Evolutionary conservation across 2,797 vertebrate genomes (phyloP).

Genomic region (Notolepis coatsorum): DNA sequence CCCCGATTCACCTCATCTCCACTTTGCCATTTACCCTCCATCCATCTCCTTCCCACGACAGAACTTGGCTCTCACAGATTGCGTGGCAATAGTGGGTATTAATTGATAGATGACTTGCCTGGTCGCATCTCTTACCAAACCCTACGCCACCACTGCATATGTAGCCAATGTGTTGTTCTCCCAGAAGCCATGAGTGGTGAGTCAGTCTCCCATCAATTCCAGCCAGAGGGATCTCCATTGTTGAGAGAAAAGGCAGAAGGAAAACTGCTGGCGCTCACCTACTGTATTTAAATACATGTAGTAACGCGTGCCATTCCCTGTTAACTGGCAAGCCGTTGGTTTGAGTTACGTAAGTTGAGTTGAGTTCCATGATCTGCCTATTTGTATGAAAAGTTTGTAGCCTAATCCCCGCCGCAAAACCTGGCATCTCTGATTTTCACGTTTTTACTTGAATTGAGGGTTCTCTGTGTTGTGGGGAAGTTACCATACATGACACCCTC

Average conservation of each 20-base stretch:
- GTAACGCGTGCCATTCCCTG: constrained; percentile 53
- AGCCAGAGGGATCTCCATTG: constrained; percentile 23
- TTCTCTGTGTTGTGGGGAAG: no score
- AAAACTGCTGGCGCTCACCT: constrained; percentile 29
- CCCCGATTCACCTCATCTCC: constrained; percentile 49
- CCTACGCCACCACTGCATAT: constrained; percentile 29
- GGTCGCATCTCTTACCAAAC: background rate
- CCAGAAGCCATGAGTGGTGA: constrained; percentile 36
- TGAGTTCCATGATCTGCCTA: no score
- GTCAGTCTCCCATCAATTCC: constrained; percentile 57
- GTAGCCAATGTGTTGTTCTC: constrained; percentile 45
- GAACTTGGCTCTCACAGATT: constrained; percentile 28
- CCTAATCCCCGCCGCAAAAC: no score
- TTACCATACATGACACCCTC: no score
- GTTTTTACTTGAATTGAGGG: no score
- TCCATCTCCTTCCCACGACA: constrained; percentile 36
- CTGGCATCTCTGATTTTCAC: no score
- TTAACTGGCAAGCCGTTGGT: constrained; percentile 43
- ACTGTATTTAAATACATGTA: constrained; percentile 67
- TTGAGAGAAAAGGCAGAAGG: constrained; percentile 13
- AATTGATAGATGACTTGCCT: constrained; percentile 11
- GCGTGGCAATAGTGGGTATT: constrained; percentile 23
- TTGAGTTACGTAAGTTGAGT: background rate
- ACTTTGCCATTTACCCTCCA: constrained; percentile 48
- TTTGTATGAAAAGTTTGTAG: no score